Percentiles rank a stretch among this genome's conserved stretches.
Conservation (phyloP, 2,888 invertebrate genomes). For the Agriotes lineatus region DNA sequence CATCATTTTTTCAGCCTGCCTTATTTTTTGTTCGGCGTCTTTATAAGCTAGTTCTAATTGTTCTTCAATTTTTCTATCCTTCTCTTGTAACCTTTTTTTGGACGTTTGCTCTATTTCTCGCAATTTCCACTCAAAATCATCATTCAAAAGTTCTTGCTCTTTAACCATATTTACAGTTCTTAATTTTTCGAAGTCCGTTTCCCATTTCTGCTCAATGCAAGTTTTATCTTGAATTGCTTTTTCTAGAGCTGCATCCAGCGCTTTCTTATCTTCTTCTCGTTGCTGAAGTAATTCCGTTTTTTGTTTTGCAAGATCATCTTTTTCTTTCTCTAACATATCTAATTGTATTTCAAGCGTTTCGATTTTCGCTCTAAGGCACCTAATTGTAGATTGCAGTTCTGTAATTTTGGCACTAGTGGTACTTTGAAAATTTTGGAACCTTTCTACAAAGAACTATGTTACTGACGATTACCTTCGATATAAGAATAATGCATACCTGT, state of each 20-base stretch:
- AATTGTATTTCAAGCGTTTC: conserved; percentile 68
- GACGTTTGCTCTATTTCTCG: conserved; percentile 80
- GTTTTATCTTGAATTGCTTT: conserved; percentile 73
- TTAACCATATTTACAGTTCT: conserved; percentile 77
- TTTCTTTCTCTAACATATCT: conserved; percentile 66
- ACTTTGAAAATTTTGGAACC: conserved; percentile 57
- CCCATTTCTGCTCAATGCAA: conserved; percentile 72
- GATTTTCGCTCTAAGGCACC: conserved; percentile 67
- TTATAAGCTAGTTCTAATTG: conserved; percentile 66
- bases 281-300: conserved; percentile 61
- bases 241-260: conserved; percentile 71
- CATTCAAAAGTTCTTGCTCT: conserved; percentile 80
- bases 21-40: conserved; percentile 62
- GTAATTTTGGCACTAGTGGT: conserved; percentile 63
- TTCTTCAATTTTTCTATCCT: conserved; percentile 71
- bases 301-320: conserved; percentile 64
- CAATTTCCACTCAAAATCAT: conserved; percentile 89
- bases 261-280: conserved; percentile 68
- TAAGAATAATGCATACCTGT: conserved; percentile 66
- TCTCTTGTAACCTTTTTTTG: conserved; percentile 73
- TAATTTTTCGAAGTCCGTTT: conserved; percentile 77
- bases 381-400: conserved; percentile 67
- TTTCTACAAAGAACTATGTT: conserved; percentile 50
- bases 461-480: background rate
- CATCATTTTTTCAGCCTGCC: conserved; percentile 63